Percentiles rank a stretch among this genome's conserved stretches.
These are phyloP conservation scores for Matsumyia berberina DNA, from an alignment of 2,888 invertebrate genomes.

Conservation along the genomic window DNA sequence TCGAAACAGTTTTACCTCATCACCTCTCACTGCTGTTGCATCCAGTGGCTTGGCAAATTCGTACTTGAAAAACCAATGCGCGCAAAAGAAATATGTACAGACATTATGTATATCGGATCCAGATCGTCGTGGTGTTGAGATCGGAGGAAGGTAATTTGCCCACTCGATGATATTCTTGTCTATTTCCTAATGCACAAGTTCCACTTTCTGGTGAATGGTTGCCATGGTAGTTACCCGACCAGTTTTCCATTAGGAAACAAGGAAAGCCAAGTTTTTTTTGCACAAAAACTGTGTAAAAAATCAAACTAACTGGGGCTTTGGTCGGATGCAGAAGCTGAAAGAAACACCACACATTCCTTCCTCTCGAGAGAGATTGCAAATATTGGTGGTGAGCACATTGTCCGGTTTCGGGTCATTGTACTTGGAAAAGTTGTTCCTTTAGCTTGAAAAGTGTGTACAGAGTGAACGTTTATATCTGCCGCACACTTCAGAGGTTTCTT, in stretches of 20 bases:
- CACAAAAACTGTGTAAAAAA: too few relatives aligned
- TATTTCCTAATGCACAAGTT: slow-evolving; percentile 12
- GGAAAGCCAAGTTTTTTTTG: slow-evolving; percentile 2
- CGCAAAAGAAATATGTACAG: slow-evolving; percentile 2
- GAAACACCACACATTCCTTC: background rate
- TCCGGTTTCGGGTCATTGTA: slow-evolving; percentile 9
- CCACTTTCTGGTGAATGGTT: slow-evolving; percentile 6
- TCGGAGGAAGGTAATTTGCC: slow-evolving; percentile 29
- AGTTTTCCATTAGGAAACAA: slow-evolving; percentile 26
- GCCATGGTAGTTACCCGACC: slow-evolving; percentile 19
- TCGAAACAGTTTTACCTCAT: slow-evolving; percentile 13
- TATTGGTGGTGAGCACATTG: background rate
- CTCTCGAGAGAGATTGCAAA: background rate
- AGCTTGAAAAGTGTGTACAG: background rate
- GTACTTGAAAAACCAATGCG: slow-evolving; percentile 11
- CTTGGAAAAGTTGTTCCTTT: background rate
- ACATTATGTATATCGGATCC: slow-evolving; percentile 34
- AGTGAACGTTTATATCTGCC: background rate
- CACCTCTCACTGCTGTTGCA: slow-evolving; percentile 32
- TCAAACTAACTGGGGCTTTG: background rate
- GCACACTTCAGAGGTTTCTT: background rate
- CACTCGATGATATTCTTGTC: background rate
- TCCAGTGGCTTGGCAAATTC: slow-evolving; percentile 10
- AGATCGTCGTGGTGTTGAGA: slow-evolving; percentile 14
- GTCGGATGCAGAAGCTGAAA: slow-evolving; percentile 3